phyloP scores from a whole-genome alignment of 2,888 invertebrate genomes.

The Lepidocyrtoides sp. region DNA sequence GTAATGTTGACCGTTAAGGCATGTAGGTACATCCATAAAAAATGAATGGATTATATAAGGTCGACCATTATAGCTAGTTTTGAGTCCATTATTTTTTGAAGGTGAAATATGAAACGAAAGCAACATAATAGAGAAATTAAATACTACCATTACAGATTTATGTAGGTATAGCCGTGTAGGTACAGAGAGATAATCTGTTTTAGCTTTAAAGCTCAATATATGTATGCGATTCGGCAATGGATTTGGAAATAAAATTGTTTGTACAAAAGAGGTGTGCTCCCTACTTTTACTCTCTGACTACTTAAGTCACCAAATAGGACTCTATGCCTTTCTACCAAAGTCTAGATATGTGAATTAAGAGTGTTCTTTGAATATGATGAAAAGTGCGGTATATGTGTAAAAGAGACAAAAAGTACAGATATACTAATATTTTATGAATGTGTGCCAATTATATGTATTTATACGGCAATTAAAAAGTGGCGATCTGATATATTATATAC shows the following conservation, averaged over 20 bases:
- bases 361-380: not conserved
- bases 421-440: not conserved
- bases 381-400: not conserved
- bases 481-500: slow-evolving; percentile 60
- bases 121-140: slow-evolving; percentile 22
- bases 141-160: not conserved
- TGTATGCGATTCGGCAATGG: slow-evolving; percentile 10
- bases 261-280: slow-evolving; percentile 47
- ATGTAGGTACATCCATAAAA: slow-evolving; percentile 65
- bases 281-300: slow-evolving; percentile 39
- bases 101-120: not conserved
- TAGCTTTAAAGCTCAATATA: not conserved
- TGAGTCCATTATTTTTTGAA: too few species aligned
- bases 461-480: slow-evolving; percentile 70
- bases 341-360: slow-evolving; percentile 61
- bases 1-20: slow-evolving; percentile 50
- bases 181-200: not conserved
- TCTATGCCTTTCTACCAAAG: slow-evolving; percentile 53
- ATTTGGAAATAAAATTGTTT: not conserved
- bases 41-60: slow-evolving; percentile 52
- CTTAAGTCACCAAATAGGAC: slow-evolving; percentile 47
- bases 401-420: slow-evolving; percentile 2
- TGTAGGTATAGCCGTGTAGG: not conserved
- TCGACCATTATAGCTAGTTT: slow-evolving; percentile 6
- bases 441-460: slow-evolving; percentile 57